These are phyloP conservation scores for Lithophane socia DNA, from an alignment of 2,888 invertebrate genomes.

Conservation along the genomic window DNA sequence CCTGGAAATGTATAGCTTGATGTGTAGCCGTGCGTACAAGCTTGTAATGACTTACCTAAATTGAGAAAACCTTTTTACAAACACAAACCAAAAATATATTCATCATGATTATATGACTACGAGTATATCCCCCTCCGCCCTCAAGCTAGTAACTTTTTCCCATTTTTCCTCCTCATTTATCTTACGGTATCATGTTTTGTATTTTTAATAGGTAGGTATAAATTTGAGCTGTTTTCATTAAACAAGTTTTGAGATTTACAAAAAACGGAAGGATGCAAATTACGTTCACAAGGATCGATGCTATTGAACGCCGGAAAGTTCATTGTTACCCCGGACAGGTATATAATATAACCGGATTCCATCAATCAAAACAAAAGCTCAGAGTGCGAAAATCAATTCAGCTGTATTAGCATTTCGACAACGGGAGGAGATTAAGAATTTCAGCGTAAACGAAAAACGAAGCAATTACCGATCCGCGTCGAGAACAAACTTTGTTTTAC, in stretches of 20 bases:
- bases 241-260: conserved; percentile 26
- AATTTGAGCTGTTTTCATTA: conserved; percentile 27
- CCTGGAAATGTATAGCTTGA: too few species aligned
- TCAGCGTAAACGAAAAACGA: conserved; percentile 81
- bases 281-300: conserved; percentile 32
- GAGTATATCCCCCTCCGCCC: conserved; percentile 9
- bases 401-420: conserved; percentile 75
- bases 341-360: conserved; percentile 64
- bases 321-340: conserved; percentile 51
- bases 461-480: conserved; percentile 86
- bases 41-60: conserved; percentile 34
- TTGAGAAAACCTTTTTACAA: conserved; percentile 34
- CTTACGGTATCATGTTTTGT: conserved; percentile 30
- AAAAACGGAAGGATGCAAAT: conserved; percentile 36
- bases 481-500: conserved; percentile 88
- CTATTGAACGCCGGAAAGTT: conserved; percentile 45
- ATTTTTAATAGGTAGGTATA: conserved; percentile 30
- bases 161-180: conserved; percentile 31
- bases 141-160: conserved; percentile 30
- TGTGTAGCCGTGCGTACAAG: too few species aligned
- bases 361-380: conserved; percentile 67
- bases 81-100: conserved; percentile 31
- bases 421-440: conserved; percentile 79
- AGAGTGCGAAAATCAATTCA: conserved; percentile 68
- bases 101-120: conserved; percentile 27